phyloP scores from a whole-genome alignment of 2,113 vertebrate species.

The Halichoerus grypus region DNA sequence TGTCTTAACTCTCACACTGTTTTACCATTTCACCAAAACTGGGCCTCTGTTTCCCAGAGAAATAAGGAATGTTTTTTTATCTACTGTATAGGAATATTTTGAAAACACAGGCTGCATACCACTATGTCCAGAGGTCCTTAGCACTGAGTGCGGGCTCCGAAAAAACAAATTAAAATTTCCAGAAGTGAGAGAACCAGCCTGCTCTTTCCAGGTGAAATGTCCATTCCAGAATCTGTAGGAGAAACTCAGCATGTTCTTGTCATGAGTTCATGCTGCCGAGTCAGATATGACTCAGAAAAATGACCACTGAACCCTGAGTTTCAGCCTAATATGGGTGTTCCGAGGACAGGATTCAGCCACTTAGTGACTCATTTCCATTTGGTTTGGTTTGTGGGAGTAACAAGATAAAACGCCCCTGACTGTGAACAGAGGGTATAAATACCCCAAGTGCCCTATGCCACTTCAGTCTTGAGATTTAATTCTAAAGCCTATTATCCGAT shows the following conservation, averaged over 20 bases:
- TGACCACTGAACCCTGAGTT: constrained; percentile 3
- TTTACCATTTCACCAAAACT: neutral
- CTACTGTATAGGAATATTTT: neutral
- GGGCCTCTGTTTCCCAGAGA: neutral
- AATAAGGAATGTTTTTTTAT: neutral
- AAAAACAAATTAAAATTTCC: neutral
- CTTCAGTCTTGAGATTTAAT: constrained; percentile 18
- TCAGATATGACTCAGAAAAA: constrained; percentile 64
- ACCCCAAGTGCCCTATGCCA: neutral
- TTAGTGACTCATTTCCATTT: constrained; percentile 66
- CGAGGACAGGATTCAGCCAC: neutral
- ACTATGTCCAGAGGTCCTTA: neutral
- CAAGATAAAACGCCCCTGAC: neutral
- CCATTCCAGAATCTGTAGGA: neutral
- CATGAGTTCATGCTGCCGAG: neutral
- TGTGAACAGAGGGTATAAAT: neutral
- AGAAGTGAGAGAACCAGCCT: neutral
- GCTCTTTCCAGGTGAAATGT: neutral
- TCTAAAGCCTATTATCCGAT: constrained; percentile 16
- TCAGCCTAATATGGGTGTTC: constrained; percentile 49
- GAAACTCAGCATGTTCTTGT: neutral
- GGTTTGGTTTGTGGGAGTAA: constrained; percentile 61
- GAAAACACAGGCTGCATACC: neutral
- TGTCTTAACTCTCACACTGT: neutral
- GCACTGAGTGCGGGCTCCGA: neutral